Percentiles rank a stretch among this genome's conserved stretches.
These are phyloP conservation scores for Himalopsyche kuldschensis DNA, from an alignment of 2,888 invertebrate genomes.

Conservation along the genomic window DNA sequence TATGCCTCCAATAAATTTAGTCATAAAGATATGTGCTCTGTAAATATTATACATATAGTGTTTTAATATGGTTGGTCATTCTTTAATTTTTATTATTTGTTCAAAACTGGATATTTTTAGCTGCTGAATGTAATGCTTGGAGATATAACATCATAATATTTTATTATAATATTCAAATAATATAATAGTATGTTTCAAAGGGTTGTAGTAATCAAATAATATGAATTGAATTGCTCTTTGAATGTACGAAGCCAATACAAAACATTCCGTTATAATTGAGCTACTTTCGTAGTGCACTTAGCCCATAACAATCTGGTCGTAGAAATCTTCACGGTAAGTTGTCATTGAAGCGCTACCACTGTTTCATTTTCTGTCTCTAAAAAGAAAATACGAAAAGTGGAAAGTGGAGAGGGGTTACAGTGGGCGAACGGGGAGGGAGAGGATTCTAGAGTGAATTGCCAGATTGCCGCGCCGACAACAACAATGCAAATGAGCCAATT, in stretches of 20 bases:
- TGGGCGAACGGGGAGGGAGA: neutral
- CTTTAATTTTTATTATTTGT: too few species aligned
- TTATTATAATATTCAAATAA: too few species aligned
- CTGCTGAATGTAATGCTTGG: too few species aligned
- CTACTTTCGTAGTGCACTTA: neutral
- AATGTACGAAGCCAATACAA: neutral
- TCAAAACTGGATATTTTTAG: too few species aligned
- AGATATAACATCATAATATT: too few species aligned
- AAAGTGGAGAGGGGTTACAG: neutral
- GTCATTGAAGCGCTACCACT: neutral
- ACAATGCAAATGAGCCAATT: conserved; percentile 1
- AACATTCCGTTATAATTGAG: neutral
- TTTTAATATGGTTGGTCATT: too few species aligned
- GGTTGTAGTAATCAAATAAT: too few species aligned
- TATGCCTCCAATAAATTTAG: too few species aligned
- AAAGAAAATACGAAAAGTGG: neutral
- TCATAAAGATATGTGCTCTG: too few species aligned
- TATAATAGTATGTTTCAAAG: too few species aligned
- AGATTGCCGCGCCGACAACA: neutral
- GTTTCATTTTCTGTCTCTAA: neutral
- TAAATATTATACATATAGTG: too few species aligned
- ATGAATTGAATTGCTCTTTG: neutral
- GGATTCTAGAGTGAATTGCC: neutral
- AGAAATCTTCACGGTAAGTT: neutral
- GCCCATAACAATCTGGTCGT: neutral